phyloP scores from a whole-genome alignment of 37 sponge, comb jelly and placozoan genomes.

The Aphrocallistes beatrix region DNA sequence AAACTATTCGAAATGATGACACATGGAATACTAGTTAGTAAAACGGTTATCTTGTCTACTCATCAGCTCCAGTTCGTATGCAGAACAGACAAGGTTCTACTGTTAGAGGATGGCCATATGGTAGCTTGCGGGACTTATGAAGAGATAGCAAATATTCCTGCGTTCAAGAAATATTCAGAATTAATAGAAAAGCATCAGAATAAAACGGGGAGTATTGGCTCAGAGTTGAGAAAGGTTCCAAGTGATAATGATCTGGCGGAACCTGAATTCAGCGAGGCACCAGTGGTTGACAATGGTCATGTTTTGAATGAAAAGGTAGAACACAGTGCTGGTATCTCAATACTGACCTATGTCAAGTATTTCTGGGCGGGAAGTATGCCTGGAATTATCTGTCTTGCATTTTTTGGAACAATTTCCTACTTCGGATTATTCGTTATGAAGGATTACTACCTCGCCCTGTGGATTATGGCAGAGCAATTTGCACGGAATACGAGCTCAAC shows the following conservation, averaged over 20 bases:
- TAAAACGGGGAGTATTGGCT: too few relatives aligned
- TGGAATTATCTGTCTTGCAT: not conserved
- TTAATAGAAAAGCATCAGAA: too few relatives aligned
- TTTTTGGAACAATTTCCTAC: not conserved
- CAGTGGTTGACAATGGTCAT: too few relatives aligned
- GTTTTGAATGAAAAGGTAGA: not conserved
- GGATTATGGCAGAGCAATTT: not conserved
- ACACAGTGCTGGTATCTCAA: not conserved
- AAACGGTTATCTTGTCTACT: not conserved
- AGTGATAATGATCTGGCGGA: too few relatives aligned
- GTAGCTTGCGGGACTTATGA: not conserved
- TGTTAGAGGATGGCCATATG: not conserved
- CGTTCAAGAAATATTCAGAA: not conserved
- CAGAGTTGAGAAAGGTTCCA: too few relatives aligned
- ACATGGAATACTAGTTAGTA: not conserved
- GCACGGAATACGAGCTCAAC: not conserved
- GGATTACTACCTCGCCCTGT: not conserved
- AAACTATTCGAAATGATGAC: not conserved
- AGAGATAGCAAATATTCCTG: not conserved
- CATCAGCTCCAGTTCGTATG: not conserved
- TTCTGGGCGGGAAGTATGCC: not conserved
- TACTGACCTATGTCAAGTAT: not conserved
- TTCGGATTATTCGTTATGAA: not conserved
- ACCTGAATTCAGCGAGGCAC: not conserved
- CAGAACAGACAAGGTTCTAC: not conserved